These are phyloP conservation scores for Pyxicephalus adspersus DNA, from an alignment of 2,113 vertebrate genomes.

Conservation along the genomic window DNA sequence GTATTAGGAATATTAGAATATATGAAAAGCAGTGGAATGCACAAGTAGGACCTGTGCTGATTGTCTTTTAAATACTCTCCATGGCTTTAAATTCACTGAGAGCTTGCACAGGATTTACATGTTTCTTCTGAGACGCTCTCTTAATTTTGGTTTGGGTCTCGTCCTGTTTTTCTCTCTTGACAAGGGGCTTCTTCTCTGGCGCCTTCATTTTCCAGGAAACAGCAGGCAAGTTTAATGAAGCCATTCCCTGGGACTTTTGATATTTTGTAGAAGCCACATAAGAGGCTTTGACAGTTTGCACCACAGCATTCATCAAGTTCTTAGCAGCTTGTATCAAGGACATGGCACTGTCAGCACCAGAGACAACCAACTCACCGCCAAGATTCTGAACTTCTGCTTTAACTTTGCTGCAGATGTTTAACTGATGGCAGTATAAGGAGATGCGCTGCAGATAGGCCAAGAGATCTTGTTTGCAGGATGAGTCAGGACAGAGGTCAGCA, in stretches of 20 bases:
- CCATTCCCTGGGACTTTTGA: conserved; percentile 38
- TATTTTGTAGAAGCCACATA: conserved; percentile 39
- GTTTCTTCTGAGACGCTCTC: conserved; percentile 32
- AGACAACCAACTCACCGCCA: conserved; percentile 95
- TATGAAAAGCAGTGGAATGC: no score
- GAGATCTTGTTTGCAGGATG: conserved; percentile 94
- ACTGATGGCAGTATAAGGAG: conserved; percentile 95
- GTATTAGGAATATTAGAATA: no score
- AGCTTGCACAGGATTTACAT: conserved; percentile 26
- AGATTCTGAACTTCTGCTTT: conserved; percentile 98
- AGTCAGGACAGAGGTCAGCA: conserved; percentile 96
- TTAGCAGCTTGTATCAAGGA: conserved; percentile 30
- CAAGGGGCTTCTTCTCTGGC: conserved; percentile 19
- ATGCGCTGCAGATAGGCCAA: conserved; percentile 96
- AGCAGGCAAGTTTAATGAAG: conserved; percentile 17
- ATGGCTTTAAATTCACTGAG: conserved; percentile 45
- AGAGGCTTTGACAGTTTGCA: conserved; percentile 24
- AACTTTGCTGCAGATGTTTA: conserved; percentile 99
- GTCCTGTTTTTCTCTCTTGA: conserved; percentile 28
- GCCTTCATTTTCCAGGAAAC: conserved; percentile 41
- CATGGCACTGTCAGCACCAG: conserved; percentile 73
- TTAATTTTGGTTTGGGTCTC: conserved; percentile 34
- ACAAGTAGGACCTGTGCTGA: no score
- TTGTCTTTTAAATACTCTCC: conserved; percentile 20
- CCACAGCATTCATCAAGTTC: conserved; percentile 36